Evolutionary conservation across 1,140 invertebrate genomes (phyloP).

Genomic region (Campodea augens): DNA sequence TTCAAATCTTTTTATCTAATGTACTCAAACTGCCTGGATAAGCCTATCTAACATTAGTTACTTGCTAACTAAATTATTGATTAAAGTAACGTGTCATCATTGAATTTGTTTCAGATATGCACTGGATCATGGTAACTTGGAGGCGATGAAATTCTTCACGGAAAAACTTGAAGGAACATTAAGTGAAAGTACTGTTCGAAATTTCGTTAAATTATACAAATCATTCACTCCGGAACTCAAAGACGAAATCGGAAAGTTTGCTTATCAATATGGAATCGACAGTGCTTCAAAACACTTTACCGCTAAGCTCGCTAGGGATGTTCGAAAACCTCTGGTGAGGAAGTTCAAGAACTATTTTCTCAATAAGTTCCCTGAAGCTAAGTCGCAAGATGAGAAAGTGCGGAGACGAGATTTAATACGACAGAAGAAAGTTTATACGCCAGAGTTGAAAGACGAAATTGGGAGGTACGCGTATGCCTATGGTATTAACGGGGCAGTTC

Average conservation of each 20-base stretch:
- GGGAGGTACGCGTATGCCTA: conserved; percentile 18
- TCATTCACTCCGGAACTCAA: conserved; percentile 19
- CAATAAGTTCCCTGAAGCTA: conserved; percentile 12
- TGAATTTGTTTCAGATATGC: conserved; percentile 12
- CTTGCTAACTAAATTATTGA: conserved; percentile 15
- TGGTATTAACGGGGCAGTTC: conserved; percentile 17
- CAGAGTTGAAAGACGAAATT: conserved; percentile 21
- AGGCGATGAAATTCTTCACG: conserved; percentile 19
- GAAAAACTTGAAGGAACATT: conserved; percentile 18
- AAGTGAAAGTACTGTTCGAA: conserved; percentile 23
- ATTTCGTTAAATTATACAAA: conserved; percentile 21
- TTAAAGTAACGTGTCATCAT: background rate
- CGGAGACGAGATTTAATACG: conserved; percentile 5
- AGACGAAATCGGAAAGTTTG: conserved; percentile 22
- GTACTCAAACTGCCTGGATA: too few relatives aligned
- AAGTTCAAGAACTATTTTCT: conserved; percentile 21
- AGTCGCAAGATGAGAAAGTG: conserved; percentile 1
- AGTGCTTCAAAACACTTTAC: conserved; percentile 18
- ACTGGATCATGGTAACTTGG: conserved; percentile 17
- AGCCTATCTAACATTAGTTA: too few relatives aligned
- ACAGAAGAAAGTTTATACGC: conserved; percentile 13
- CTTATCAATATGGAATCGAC: conserved; percentile 19
- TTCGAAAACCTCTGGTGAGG: conserved; percentile 18
- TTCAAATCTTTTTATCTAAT: too few relatives aligned
- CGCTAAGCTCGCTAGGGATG: conserved; percentile 16